Evolutionary conservation across 2,113 vertebrate genomes (phyloP), one percentile per base, ranked within the genome.

Genomic region (Trachemys scripta): DNA sequence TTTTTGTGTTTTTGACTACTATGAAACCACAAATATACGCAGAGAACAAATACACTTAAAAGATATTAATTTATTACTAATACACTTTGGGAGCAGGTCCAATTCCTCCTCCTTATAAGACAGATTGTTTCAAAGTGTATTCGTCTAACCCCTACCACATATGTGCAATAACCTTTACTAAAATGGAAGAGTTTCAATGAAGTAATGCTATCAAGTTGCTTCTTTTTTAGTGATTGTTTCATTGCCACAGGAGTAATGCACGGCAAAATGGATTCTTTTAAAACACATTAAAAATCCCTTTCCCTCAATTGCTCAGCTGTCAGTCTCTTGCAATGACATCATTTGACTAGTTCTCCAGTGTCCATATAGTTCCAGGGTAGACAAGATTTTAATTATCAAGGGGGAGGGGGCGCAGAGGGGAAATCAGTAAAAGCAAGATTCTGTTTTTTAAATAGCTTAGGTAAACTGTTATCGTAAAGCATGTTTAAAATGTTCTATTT

Each of bases 141-240:
- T 6, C 22, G 1, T 42, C 75, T 78, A 47, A 47, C 22, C 22
- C 10, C 42, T 72, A 38, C 19, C 69, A 62, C 59, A 31, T 42
- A 90, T 62, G 31, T 81, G 56, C 3, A 49, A 54, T 89, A 94
- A 93, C 86, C 80, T 85, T 35, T 50, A 92, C 14, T 25, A 80
- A 8, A 85, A 87, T 24, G 24, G 94, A 96, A 89, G 56, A 53
- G 56, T 80, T 92, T 89, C n/a, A 45, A 2, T 25, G 0, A 0
- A 17, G 4, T 57, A 35, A 3, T 19, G 17, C 57, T 88, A 94
- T 51, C 75, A 81, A 89, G 90, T 51, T 56, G 10, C 49, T 94
- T 94, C 62, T 56, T 57, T 93, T 94, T 82, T 31, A 90, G 35
- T 82, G 69, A 84, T 50, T 80, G 19, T 50, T 90, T 93, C 90